Conservation (phyloP, 2,113 vertebrate genomes). For the Probosciger aterrimus region DNA sequence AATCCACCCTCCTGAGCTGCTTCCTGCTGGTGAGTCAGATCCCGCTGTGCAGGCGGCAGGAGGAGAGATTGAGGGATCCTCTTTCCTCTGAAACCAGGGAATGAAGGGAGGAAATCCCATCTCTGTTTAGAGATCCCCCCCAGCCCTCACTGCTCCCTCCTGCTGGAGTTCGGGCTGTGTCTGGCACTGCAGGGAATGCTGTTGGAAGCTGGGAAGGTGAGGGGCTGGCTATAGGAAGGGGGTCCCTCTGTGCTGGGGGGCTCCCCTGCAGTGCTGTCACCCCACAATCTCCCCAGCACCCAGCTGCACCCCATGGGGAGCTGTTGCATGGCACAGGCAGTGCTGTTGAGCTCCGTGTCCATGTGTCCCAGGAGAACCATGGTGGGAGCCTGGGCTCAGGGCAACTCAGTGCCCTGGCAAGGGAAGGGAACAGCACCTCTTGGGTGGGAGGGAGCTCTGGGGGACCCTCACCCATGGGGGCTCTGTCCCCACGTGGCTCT, state of each 20-base stretch:
- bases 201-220: background rate
- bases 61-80: background rate
- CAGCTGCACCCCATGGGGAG: accelerated
- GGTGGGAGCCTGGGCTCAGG: background rate
- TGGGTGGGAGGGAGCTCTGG: background rate
- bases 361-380: background rate
- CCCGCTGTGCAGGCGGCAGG: background rate
- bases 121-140: background rate
- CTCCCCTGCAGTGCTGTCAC: background rate
- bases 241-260: background rate
- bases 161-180: background rate
- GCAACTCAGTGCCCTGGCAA: accelerated
- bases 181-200: background rate
- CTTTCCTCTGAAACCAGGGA: background rate
- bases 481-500: background rate
- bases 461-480: accelerated
- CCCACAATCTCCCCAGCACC: accelerated
- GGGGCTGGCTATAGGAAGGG: accelerated
- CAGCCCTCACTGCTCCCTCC: background rate
- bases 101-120: background rate
- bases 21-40: background rate
- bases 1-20: background rate
- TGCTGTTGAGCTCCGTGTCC: background rate
- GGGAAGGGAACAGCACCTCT: background rate
- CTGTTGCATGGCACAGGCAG: accelerated